A percentile compares a stretch with the other conserved stretches of the same genome.
phyloP scores from a whole-genome alignment of 2,888 invertebrate genomes.

The Drosophila melanocephala region DNA sequence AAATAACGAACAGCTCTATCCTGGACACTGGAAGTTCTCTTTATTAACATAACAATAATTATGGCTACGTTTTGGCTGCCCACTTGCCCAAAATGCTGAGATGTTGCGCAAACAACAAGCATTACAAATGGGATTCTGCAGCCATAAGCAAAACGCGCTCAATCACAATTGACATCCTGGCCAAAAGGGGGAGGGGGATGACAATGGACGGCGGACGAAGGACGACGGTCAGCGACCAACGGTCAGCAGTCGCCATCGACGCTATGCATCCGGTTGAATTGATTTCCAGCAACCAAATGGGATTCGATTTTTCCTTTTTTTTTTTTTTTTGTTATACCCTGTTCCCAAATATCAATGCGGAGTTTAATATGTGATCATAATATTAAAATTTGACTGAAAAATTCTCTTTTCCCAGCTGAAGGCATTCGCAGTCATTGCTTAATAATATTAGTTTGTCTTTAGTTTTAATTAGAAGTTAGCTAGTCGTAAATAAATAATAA shows the following conservation, averaged over 20 bases:
- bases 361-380: not conserved
- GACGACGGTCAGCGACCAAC: slow-evolving; percentile 27
- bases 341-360: not conserved
- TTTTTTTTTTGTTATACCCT: slow-evolving; percentile 12
- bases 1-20: slow-evolving; percentile 19
- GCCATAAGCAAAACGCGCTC: slow-evolving; percentile 71
- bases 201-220: slow-evolving; percentile 8
- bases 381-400: not conserved
- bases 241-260: slow-evolving; percentile 61
- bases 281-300: slow-evolving; percentile 55
- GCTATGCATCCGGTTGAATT: slow-evolving; percentile 78
- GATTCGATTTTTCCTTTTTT: not conserved
- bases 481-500: not conserved
- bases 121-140: slow-evolving; percentile 65
- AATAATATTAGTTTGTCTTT: not conserved
- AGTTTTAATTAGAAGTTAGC: not conserved
- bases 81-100: slow-evolving; percentile 60
- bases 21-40: slow-evolving; percentile 15
- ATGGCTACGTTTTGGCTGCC: slow-evolving; percentile 64
- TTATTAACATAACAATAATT: slow-evolving; percentile 80
- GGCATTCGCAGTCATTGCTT: not conserved
- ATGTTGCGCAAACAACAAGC: slow-evolving; percentile 61
- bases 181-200: slow-evolving; percentile 13
- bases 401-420: not conserved
- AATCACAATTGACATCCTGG: slow-evolving; percentile 76